Percentiles rank a stretch among this genome's conserved stretches.
Conservation (phyloP, 2,797 vertebrate species). For the Apogon hyalosoma region DNA sequence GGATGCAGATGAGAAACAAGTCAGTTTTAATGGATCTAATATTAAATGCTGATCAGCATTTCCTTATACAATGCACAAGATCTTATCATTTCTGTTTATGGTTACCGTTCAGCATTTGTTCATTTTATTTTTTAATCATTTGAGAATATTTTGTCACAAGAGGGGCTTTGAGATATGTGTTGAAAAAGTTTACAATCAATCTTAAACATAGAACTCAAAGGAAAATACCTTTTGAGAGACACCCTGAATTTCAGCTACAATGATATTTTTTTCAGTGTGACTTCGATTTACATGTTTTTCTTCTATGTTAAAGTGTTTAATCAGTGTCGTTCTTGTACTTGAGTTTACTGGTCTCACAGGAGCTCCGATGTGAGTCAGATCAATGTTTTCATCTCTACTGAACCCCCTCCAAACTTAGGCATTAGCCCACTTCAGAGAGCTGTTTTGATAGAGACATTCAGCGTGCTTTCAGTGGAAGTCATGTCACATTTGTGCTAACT, state of each 20-base stretch:
- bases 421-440: constrained; percentile 55
- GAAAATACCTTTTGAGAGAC: constrained; percentile 9
- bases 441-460: constrained; percentile 63
- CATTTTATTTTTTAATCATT: no score
- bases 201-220: not conserved
- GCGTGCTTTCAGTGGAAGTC: constrained; percentile 53
- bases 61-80: no score
- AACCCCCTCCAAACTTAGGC: constrained; percentile 39
- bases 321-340: constrained; percentile 40
- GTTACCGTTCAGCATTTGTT: no score
- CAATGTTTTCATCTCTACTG: constrained; percentile 12
- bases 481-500: constrained; percentile 57
- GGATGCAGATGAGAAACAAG: no score
- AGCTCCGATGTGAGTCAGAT: constrained; percentile 44
- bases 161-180: constrained; percentile 43
- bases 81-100: no score
- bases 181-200: constrained; percentile 12
- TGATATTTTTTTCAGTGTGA: constrained; percentile 24
- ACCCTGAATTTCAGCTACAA: constrained; percentile 16
- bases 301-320: constrained; percentile 35
- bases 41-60: no score
- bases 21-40: no score
- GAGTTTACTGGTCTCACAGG: constrained; percentile 50
- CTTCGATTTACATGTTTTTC: constrained; percentile 36
- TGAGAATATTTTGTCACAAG: constrained; percentile 67